Conservation (phyloP, 2,113 vertebrate species). For the Xiphias gladius region DNA sequence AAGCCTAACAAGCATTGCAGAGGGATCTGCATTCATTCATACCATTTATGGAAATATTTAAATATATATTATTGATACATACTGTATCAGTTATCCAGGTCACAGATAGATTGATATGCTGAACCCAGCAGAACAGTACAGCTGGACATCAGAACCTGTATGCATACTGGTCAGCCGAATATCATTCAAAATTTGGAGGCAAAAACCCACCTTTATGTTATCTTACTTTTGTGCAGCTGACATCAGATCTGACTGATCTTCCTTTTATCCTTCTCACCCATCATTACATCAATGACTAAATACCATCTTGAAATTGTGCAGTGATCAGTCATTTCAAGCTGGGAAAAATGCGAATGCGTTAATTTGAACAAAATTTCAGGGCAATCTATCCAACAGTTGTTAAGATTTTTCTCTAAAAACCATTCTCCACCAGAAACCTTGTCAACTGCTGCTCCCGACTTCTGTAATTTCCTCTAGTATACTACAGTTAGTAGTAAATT, state of each 20-base stretch:
- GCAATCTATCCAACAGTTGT: neutral
- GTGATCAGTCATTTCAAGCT: neutral
- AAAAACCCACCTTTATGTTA: too few species aligned
- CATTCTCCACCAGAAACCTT: neutral
- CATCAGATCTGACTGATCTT: neutral
- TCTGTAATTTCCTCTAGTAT: slow-evolving; percentile 24
- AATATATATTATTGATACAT: slow-evolving; percentile 18
- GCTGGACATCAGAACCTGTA: neutral
- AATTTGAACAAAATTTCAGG: neutral
- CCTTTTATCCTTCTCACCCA: neutral
- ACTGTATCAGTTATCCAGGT: neutral
- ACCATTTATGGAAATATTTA: slow-evolving; percentile 25
- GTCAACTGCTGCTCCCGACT: slow-evolving; percentile 2
- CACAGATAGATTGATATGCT: too few species aligned
- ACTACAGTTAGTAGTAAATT: neutral
- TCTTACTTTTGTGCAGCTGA: too few species aligned
- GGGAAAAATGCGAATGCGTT: too few species aligned
- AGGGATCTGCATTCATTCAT: neutral
- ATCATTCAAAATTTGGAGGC: too few species aligned
- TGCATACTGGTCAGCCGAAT: neutral
- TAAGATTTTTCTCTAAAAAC: too few species aligned
- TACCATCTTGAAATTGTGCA: too few species aligned
- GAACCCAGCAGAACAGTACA: too few species aligned
- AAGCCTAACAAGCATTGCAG: neutral
- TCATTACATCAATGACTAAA: neutral